Evolutionary conservation across 2,888 invertebrate species (phyloP), one percentile per base, ranked within the genome.

Genomic region (Netelia melanura): DNA sequence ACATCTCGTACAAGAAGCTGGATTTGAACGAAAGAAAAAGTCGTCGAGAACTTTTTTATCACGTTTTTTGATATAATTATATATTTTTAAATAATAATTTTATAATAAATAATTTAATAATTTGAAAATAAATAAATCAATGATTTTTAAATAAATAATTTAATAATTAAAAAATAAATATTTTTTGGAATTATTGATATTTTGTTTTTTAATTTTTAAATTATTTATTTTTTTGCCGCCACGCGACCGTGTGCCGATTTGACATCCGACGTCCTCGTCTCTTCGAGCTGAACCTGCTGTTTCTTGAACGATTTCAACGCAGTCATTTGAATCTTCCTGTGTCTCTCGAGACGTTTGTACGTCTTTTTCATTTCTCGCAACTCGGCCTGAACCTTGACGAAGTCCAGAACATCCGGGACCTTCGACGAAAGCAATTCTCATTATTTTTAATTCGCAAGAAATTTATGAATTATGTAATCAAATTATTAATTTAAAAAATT

Each of bases 341-440:
- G 91, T 83, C 93, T 90, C 25, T 83, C 83, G 64, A 94, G 89
- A 56, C 93, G 86, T 61, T 94, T 94, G 21, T 94, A 91, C 3
- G 91, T 90, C 62, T 94, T 93, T 64, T 94, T 94, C 85, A 95
- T 90, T 56, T 95, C 95, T 0, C 94, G 90, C 0, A 95, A 88
- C 81, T 95, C 94, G 0, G 94, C 93, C 87, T 95, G 95, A 0
- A 95, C 92, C 52, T 92, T 91, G 0, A 96, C 95, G 54, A 96
- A 96, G 0, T 96, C 95, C 94, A 96, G 94, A 1, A 96, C 91
- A 81, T 95, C 95, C 0, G 96, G 96, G 0, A 95, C 87, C 92
- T 92, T 70, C 80, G 10, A 56, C 30, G 67, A 48, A 48, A 48
- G 3, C 0, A 48, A 48, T 48, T 48, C 17, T 17, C 3, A 76